Evolutionary conservation across 1,140 invertebrate genomes (phyloP).

Genomic region (Papilio aristodemus): DNA sequence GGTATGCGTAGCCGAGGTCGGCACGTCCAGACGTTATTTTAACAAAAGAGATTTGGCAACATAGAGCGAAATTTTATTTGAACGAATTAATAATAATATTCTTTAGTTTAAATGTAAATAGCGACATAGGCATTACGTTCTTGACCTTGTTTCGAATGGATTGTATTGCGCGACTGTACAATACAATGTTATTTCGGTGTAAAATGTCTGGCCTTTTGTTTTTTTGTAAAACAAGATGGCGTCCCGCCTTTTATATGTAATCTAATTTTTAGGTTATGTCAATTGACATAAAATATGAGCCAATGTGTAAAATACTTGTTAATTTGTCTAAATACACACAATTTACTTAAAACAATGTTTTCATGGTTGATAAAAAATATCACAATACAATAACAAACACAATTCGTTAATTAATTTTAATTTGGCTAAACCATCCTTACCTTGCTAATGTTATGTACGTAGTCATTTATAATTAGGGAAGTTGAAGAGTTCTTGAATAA

Average conservation of each 20-base stretch:
- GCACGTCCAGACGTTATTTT: slow-evolving; percentile 11
- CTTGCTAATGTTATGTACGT: too few relatives aligned
- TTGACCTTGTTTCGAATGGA: slow-evolving; percentile 8
- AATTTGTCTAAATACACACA: too few relatives aligned
- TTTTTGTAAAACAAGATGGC: slow-evolving; percentile 13
- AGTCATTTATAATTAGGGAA: background rate
- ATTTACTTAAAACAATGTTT: too few relatives aligned
- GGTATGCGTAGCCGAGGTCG: background rate
- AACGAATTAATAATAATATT: slow-evolving; percentile 16
- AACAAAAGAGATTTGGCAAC: slow-evolving; percentile 23
- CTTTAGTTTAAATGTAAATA: slow-evolving; percentile 16
- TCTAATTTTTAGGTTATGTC: too few relatives aligned
- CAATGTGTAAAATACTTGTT: too few relatives aligned
- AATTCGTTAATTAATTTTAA: too few relatives aligned
- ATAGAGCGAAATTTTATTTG: background rate
- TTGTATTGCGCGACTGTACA: background rate
- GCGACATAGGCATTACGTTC: slow-evolving; percentile 9
- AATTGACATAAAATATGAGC: too few relatives aligned
- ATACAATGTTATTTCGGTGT: too few relatives aligned
- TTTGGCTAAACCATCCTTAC: too few relatives aligned
- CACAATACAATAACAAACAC: too few relatives aligned
- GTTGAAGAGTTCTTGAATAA: background rate
- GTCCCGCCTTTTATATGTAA: background rate
- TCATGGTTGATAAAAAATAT: too few relatives aligned
- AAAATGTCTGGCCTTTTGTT: slow-evolving; percentile 1